A percentile compares a stretch with the other conserved stretches of the same genome.
These are phyloP conservation scores for Alviniconcha marisindica DNA, from an alignment of 1,140 invertebrate genomes.

Conservation along the genomic window DNA sequence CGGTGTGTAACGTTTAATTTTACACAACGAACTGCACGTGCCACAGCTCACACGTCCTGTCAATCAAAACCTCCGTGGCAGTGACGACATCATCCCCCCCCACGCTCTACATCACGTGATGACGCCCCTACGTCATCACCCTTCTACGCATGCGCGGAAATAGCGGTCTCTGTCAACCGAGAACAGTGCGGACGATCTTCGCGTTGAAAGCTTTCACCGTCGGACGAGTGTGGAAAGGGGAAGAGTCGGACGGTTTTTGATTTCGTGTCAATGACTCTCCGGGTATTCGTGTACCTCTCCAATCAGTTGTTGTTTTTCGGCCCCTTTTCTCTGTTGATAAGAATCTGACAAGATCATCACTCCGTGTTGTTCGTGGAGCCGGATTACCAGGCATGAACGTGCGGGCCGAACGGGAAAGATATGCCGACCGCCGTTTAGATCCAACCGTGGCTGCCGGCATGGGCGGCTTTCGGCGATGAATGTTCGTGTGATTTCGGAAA, in stretches of 20 bases:
- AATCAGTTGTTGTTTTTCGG: background rate
- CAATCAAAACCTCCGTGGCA: background rate
- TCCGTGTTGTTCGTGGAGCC: background rate
- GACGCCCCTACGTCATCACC: background rate
- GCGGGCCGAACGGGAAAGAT: no score
- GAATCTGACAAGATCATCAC: background rate
- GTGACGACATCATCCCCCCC: background rate
- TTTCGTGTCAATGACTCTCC: no score
- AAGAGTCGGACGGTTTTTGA: no score
- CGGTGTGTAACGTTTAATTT: no score
- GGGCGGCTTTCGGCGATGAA: no score
- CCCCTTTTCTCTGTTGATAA: background rate
- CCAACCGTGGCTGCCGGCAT: no score
- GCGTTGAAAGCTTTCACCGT: no score
- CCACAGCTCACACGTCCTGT: background rate
- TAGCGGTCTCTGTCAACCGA: background rate
- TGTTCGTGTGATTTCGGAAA: no score
- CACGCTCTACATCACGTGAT: background rate
- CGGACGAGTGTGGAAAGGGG: no score
- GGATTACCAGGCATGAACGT: no score
- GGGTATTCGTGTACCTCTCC: no score
- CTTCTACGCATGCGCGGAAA: constrained; percentile 3
- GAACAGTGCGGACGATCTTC: background rate
- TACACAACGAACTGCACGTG: background rate
- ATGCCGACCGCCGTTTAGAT: no score